Percentiles rank a stretch among this genome's conserved stretches.
phyloP scores from a whole-genome alignment of 2,113 vertebrate species.

The Plecturocebus donacophilus region DNA sequence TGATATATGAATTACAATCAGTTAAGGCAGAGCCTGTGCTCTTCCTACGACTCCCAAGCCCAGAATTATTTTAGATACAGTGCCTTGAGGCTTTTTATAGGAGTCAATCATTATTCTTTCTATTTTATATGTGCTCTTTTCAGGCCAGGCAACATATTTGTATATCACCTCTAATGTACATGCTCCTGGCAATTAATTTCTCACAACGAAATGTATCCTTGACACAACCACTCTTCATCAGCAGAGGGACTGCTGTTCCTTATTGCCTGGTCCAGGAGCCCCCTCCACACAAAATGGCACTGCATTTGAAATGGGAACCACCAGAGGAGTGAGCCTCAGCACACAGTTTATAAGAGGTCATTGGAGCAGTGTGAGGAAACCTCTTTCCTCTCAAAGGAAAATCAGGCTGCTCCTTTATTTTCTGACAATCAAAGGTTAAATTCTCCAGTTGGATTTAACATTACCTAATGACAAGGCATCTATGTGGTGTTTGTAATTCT shows the following conservation, averaged over 20 bases:
- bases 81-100: not conserved
- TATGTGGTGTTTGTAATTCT: not conserved
- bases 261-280: not conserved
- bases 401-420: not conserved
- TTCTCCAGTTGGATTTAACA: not conserved
- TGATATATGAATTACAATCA: not conserved
- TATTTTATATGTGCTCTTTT: not conserved
- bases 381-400: not conserved
- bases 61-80: not conserved
- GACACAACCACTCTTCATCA: not conserved
- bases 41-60: not conserved
- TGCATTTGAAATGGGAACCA: too few relatives aligned
- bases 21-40: not conserved
- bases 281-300: not conserved
- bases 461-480: not conserved
- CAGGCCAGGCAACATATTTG: not conserved
- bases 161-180: not conserved
- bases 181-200: not conserved
- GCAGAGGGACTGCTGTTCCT: not conserved
- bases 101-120: not conserved
- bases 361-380: not conserved
- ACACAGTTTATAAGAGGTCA: not conserved
- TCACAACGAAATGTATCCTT: not conserved
- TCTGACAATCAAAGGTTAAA: not conserved
- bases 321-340: not conserved